A percentile compares a stretch with the other conserved stretches of the same genome.
Evolutionary conservation across 1,140 invertebrate species (phyloP).

Genomic region (Pseudomyrmex concolor): DNA sequence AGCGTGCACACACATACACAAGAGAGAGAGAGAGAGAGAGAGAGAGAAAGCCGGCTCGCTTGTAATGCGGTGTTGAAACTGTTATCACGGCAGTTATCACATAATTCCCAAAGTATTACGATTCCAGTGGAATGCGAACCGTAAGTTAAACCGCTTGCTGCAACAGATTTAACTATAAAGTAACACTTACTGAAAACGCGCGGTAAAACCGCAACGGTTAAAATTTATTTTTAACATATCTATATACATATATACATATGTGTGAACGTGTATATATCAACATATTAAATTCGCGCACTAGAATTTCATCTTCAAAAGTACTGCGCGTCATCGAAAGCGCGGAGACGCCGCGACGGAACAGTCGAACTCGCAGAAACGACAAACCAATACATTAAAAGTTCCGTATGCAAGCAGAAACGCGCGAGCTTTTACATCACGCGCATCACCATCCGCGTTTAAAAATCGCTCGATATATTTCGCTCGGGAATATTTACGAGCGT

Average conservation of each 20-base stretch:
- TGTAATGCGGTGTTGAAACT: constrained; percentile 24
- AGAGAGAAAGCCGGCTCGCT: constrained; percentile 3
- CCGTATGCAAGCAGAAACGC: constrained; percentile 14
- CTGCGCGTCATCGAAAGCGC: neutral
- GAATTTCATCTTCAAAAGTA: neutral
- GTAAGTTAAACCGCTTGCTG: constrained; percentile 1
- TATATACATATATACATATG: too few relatives aligned
- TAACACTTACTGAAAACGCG: neutral
- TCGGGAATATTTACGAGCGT: constrained; percentile 36
- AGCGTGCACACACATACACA: neutral
- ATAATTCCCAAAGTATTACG: constrained; percentile 31
- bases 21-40: too few relatives aligned
- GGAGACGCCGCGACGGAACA: neutral
- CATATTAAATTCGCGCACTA: neutral
- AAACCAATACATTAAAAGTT: constrained; percentile 30
- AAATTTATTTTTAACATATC: too few relatives aligned
- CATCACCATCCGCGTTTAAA: constrained; percentile 8
- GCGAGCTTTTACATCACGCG: neutral
- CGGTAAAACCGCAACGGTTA: too few relatives aligned
- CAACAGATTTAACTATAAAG: constrained; percentile 4
- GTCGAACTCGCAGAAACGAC: neutral
- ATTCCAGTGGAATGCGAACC: constrained; percentile 11
- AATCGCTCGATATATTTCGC: constrained; percentile 17
- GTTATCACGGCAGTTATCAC: constrained; percentile 41
- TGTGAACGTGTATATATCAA: too few relatives aligned